phyloP scores from a whole-genome alignment of 2,113 vertebrate genomes.

The Phalacrocorax carbo region DNA sequence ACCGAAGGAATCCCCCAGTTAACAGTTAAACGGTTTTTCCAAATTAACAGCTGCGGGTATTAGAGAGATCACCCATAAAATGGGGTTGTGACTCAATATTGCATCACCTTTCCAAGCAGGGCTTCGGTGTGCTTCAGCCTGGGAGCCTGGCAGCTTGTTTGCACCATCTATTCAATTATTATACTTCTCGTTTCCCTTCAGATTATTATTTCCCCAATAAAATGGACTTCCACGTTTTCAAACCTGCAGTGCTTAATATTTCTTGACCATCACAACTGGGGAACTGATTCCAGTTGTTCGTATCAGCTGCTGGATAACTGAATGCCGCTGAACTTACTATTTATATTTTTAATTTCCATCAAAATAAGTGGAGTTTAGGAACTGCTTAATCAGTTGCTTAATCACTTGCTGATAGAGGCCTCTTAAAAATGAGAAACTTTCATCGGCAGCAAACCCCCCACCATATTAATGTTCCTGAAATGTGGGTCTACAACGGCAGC shows the following conservation, averaged over 20 bases:
- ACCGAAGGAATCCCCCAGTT: background rate
- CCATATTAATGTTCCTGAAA: background rate
- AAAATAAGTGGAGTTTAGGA: background rate
- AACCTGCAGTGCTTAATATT: background rate
- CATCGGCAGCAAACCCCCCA: background rate
- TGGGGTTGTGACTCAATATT: conserved; percentile 24
- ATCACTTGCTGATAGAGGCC: background rate
- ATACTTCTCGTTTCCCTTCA: background rate
- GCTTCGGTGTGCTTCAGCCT: background rate
- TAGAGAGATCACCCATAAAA: background rate
- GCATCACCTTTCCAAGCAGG: conserved; percentile 25
- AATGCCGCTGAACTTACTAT: background rate
- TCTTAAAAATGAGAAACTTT: background rate
- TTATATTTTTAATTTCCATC: background rate
- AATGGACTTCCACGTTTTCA: background rate
- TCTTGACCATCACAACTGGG: background rate
- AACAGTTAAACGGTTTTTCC: background rate
- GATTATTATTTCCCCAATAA: background rate
- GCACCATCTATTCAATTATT: background rate
- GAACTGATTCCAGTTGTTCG: background rate
- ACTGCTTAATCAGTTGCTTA: background rate
- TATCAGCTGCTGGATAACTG: background rate
- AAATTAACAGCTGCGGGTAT: background rate
- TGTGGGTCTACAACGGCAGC: background rate
- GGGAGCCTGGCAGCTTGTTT: background rate